These are phyloP conservation scores for Mesitornis unicolor DNA, from an alignment of 2,113 vertebrate genomes.

Conservation along the genomic window DNA sequence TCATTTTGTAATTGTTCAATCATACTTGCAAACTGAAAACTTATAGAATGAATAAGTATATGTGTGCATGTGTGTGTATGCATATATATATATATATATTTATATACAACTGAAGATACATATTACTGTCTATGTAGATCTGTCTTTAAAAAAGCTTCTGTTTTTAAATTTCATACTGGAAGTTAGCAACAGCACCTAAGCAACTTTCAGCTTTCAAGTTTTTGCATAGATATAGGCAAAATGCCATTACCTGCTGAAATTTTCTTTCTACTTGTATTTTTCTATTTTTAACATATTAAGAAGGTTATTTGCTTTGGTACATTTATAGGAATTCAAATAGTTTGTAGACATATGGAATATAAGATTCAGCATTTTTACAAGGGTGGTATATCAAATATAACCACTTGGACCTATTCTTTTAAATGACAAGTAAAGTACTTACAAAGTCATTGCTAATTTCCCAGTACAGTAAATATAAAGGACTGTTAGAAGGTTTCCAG, in stretches of 20 bases:
- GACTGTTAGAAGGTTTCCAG: not conserved
- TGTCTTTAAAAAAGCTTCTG: not conserved
- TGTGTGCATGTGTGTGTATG: too few relatives aligned
- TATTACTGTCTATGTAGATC: accelerated
- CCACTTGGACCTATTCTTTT: not conserved
- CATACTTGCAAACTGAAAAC: not conserved
- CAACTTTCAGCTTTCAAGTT: not conserved
- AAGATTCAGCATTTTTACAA: not conserved
- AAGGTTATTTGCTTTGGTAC: not conserved
- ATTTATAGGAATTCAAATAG: not conserved
- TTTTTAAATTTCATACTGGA: not conserved
- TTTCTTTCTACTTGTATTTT: not conserved
- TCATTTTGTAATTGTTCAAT: not conserved
- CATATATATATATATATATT: too few relatives aligned
- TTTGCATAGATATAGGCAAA: not conserved
- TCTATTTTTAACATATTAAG: not conserved
- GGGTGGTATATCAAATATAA: not conserved
- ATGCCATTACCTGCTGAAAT: not conserved
- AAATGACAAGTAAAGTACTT: not conserved
- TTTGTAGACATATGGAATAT: not conserved
- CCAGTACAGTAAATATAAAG: not conserved
- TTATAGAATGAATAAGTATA: not conserved
- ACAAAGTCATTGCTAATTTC: not conserved
- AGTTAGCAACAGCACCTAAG: not conserved
- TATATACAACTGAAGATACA: not conserved